Evolutionary conservation across 2,113 vertebrate species (phyloP), one percentile per base, ranked within the genome.

Genomic region (Chaetura pelagica): DNA sequence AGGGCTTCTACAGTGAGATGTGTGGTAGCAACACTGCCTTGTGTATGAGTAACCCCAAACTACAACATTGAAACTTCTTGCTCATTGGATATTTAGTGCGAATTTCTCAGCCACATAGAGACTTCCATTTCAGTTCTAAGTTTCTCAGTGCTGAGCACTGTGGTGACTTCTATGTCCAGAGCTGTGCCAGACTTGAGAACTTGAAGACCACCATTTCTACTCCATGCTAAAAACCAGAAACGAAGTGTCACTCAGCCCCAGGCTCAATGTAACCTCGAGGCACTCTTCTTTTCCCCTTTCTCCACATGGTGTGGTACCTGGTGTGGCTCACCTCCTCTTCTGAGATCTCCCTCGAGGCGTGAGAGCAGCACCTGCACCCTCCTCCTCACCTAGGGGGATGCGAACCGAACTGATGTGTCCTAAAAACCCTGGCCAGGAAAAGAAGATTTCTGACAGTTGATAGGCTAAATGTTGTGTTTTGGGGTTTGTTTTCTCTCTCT

Each of bases 1-100:
- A 1, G 5, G 13, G 19, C 38, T 40, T 9, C 8, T 11, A 19
- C 66, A 51, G 35, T 29, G 0, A 0, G 12, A 82, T 0, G 0
- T 7, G 4, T 14, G 27, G 64, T 13, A 77, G 74, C 6, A 2
- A 2, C 4, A 6, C 46, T 66, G 51, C 46, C 48, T 58, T 7
- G 35, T 7, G 18, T 2, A 5, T 8, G 17, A 1, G 19, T 24
- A 82, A 23, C 16, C 49, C 49, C 63, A 61, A 20, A 26, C 23
- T 7, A 18, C 26, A n/a, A 68, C 1, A 16, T 1, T 61, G 46
- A 80, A 80, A 32, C 17, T 57, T 48, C 20, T 42, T 55, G 9
- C n/a, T 13, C 24, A 13, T 44, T 3, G 1, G 44, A 9, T 14
- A n/a, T 15, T 40, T 40, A 26, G 17, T 18, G 42, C 29, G 74